Evolutionary conservation across 2,113 vertebrate genomes (phyloP), one percentile per base, ranked within the genome.

Genomic region (Pangasianodon hypophthalmus): DNA sequence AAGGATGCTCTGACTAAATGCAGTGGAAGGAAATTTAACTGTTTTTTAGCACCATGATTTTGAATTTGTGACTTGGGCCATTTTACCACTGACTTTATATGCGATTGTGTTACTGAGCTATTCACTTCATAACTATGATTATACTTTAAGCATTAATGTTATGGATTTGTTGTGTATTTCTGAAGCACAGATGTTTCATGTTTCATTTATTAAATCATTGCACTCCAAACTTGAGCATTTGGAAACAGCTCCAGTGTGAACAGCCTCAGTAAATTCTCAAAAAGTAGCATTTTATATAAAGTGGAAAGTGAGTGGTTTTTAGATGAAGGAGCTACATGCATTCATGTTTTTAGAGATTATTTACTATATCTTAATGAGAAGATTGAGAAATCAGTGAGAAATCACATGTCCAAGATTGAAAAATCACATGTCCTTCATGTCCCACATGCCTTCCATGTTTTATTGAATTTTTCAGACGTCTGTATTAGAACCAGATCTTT

Each of bases 231-330:
- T 84, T 60, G 56, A 60, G 18, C n/a, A 58, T 41, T 10, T 84
- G 60, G n/a, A 19, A 58, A 60, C 80, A 56, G n/a, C 37, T 58
- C 54, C 54, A 84, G 81, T 60, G 64, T 69, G 46, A 71, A 86
- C 6, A 86, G 21, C 46, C 48, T 32, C 29, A 6, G 69, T 75
- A 50, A 56, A 58, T 54, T 87, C 32, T 71, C 8, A 52, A 69
- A 29, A 71, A n/a, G 9, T 9, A 16, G 18, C 8, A 69, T 69
- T 37, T 71, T 71, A 67, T 84, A 24, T 24, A 54, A 54, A 44
- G 24, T 14, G 50, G 48, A 41, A 86, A 44, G 32, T 75, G 32
- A 77, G 13, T 77, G 32, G 5, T 84, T 44, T 87, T 73, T 56
- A 77, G 52, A 37, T 46, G 24, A 73, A 73, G 4, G 16, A 67